Conservation (phyloP, 2,797 vertebrate genomes). For the Phrynocephalus vlangalii region DNA sequence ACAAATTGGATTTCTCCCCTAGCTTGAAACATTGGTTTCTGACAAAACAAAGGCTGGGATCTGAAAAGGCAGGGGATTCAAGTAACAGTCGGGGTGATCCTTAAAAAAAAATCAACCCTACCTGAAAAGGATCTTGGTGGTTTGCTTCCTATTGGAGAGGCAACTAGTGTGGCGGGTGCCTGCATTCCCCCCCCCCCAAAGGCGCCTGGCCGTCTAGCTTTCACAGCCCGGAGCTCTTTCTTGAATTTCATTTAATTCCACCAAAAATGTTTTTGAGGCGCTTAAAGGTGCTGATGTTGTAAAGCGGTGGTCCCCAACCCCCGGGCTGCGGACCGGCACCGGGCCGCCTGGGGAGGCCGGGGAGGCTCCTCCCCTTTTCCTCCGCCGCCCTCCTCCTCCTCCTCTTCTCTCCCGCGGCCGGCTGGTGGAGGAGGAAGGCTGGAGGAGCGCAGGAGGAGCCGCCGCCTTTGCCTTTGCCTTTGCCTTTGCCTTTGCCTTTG, state of each 20-base stretch:
- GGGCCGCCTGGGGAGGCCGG: too few relatives aligned
- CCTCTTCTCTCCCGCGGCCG: too few relatives aligned
- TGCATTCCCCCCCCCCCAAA: not conserved
- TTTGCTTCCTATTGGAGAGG: not conserved
- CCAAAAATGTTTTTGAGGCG: not conserved
- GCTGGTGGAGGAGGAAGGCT: not conserved
- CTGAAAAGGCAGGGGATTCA: not conserved
- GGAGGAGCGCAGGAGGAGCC: too few relatives aligned
- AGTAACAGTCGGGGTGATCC: not conserved
- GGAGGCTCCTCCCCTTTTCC: too few relatives aligned
- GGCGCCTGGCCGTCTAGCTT: not conserved
- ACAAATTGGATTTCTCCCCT: too few relatives aligned
- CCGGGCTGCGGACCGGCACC: too few relatives aligned
- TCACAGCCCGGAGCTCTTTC: not conserved
- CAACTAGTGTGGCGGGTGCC: not conserved
- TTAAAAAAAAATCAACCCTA: not conserved
- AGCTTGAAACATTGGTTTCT: not conserved
- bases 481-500: too few relatives aligned
- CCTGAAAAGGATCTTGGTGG: not conserved
- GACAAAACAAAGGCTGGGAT: not conserved
- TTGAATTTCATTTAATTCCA: conserved; percentile 29
- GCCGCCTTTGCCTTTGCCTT: too few relatives aligned
- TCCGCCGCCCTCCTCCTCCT: too few relatives aligned
- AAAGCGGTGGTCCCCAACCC: too few relatives aligned
- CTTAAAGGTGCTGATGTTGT: conserved; percentile 14